phyloP scores from a whole-genome alignment of 2,113 vertebrate species.

The Gallinago undulata region DNA sequence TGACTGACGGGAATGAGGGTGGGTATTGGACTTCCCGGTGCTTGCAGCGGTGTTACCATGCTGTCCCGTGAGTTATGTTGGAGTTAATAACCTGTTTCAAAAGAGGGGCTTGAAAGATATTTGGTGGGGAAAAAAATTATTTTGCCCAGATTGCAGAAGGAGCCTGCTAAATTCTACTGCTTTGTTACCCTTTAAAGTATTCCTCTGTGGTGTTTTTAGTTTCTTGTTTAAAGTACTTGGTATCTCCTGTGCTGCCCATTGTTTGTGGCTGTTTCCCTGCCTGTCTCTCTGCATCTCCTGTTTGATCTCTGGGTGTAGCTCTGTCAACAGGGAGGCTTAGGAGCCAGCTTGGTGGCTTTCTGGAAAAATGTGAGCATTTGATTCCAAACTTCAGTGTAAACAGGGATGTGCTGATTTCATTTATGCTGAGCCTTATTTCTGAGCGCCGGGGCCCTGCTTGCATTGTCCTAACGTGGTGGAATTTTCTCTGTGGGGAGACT shows the following conservation, averaged over 20 bases:
- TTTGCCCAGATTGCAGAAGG: background rate
- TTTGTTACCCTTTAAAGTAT: background rate
- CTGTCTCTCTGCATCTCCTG: background rate
- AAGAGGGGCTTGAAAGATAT: background rate
- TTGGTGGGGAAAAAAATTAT: background rate
- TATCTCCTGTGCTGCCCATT: background rate
- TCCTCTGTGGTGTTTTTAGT: background rate
- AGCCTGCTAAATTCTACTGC: background rate
- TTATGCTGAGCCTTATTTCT: slow-evolving; percentile 49
- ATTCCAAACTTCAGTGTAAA: slow-evolving; percentile 12
- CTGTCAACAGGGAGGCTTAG: background rate
- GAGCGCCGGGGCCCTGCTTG: background rate
- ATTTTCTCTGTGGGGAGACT: slow-evolving; percentile 58
- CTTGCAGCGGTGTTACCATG: background rate
- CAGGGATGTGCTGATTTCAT: slow-evolving; percentile 49
- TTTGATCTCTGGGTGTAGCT: background rate
- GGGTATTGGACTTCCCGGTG: background rate
- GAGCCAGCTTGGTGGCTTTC: background rate
- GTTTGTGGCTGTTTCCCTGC: background rate
- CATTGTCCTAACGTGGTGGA: slow-evolving; percentile 19
- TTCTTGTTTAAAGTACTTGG: background rate
- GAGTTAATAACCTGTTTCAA: background rate
- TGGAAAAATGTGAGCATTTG: background rate
- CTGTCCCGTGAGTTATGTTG: background rate
- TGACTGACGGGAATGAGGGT: background rate